Evolutionary conservation across 64 coral and sea anemone species (phyloP).

Genomic region (Porites australiensis): DNA sequence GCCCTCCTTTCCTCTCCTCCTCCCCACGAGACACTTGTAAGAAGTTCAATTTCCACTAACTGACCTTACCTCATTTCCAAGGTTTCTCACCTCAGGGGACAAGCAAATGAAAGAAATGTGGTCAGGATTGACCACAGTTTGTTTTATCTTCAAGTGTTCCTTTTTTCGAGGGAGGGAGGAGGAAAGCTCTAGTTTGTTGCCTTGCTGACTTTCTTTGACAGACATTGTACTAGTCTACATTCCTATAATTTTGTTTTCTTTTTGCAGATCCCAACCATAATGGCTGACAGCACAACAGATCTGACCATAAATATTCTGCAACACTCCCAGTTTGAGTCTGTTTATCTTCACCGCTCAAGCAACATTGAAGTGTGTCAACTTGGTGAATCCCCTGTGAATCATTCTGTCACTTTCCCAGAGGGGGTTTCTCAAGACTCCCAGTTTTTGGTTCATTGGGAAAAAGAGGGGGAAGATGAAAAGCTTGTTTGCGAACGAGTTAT

Average conservation of each 20-base stretch:
- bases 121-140: too few species aligned
- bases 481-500: slow-evolving; percentile 82
- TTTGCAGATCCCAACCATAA: slow-evolving; percentile 75
- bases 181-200: too few species aligned
- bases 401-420: slow-evolving; percentile 55
- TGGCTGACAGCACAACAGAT: slow-evolving; percentile 69
- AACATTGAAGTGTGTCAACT: slow-evolving; percentile 69
- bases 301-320: slow-evolving; percentile 62
- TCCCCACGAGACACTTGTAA: too few species aligned
- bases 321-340: slow-evolving; percentile 74
- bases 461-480: slow-evolving; percentile 46
- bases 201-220: neutral
- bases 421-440: slow-evolving; percentile 57
- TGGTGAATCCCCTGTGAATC: slow-evolving; percentile 53
- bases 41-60: too few species aligned
- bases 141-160: too few species aligned
- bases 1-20: too few species aligned
- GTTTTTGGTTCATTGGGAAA: slow-evolving; percentile 81
- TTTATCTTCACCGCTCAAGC: slow-evolving; percentile 77
- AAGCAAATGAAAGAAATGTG: too few species aligned
- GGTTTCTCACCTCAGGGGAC: too few species aligned
- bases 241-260: neutral
- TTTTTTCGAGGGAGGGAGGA: too few species aligned
- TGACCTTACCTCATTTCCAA: too few species aligned
- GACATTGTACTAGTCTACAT: neutral